These are phyloP conservation scores for Ormyrus rosae DNA, from an alignment of 2,888 invertebrate genomes.

Conservation along the genomic window DNA sequence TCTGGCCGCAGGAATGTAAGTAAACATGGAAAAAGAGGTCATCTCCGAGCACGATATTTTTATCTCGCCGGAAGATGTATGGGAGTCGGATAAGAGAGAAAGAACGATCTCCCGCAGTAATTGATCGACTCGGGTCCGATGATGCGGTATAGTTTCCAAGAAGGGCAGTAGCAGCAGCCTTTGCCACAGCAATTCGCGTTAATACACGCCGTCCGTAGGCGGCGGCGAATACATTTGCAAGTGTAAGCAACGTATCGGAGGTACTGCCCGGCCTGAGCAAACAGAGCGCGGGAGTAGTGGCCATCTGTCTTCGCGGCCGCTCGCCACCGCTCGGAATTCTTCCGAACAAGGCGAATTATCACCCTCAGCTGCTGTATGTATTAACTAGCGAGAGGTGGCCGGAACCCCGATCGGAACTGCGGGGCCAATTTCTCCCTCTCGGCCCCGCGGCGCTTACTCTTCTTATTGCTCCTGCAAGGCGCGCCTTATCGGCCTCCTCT, in stretches of 20 bases:
- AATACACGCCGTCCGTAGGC: constrained; percentile 61
- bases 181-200: constrained; percentile 53
- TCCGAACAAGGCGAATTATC: constrained; percentile 20
- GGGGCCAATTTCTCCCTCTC: constrained; percentile 36
- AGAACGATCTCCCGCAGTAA: constrained; percentile 5
- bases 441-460: background rate
- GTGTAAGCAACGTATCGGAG: constrained; percentile 63
- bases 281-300: constrained; percentile 60
- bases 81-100: no score
- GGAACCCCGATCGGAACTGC: constrained; percentile 31
- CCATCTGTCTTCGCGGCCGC: constrained; percentile 37
- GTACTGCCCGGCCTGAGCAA: constrained; percentile 61
- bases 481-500: constrained; percentile 25
- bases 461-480: background rate
- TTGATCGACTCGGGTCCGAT: constrained; percentile 23
- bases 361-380: background rate
- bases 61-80: no score
- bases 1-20: no score
- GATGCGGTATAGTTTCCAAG: background rate
- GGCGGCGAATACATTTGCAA: constrained; percentile 69
- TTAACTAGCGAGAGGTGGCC: background rate
- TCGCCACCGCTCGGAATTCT: constrained; percentile 3
- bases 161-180: background rate
- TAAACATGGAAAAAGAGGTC: no score
- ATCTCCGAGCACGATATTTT: no score